Evolutionary conservation across 2,888 invertebrate species (phyloP), one percentile per base, ranked within the genome.

Genomic region (Andrena marginata): DNA sequence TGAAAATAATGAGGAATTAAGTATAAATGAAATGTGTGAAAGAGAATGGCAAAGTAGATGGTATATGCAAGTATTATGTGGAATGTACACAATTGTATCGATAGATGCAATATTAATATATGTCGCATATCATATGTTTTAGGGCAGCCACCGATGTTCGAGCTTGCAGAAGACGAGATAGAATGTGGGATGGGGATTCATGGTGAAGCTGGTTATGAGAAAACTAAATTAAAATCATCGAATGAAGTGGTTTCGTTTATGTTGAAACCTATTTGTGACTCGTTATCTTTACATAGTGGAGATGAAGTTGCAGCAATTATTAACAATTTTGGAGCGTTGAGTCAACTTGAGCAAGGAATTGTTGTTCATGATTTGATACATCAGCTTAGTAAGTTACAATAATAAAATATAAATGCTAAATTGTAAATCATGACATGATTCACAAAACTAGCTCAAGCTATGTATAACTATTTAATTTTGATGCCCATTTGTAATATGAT

Each of bases 301-400:
- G 92, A 92, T 16, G 94, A 94, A 20, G 96, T 97, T 1, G 96
- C 96, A 0, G 95, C 97, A 8, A 94, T 98, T 88, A 93, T 98
- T 5, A 97, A 98, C 94, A 98, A 98, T 93, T 94, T 97, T 71
- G 98, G 98, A 33, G 96, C 96, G 1, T 95, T 97, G 0, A 96
- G 97, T 0, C 95, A 96, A 81, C 92, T 98, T 77, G 98, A 98
- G 92, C 96, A 97, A 94, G 96, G 96, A 86, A 96, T 97, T 67
- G 94, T 97, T 10, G 95, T 96, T 68, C 95, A 95, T 7, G 97
- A 97, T 93, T 95, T 96, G 0, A 95, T 96, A 33, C 93, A 94
- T 16, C 96, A 96, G 91, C 94, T 97, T 62, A 95, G 97, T 97
- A 93, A 94, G 94, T 91, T 10, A 3, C 4, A 56, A 13, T 20